A percentile compares a stretch with the other conserved stretches of the same genome.
These are phyloP conservation scores for Drosophila pachea DNA, from an alignment of 1,140 invertebrate genomes.

Conservation along the genomic window DNA sequence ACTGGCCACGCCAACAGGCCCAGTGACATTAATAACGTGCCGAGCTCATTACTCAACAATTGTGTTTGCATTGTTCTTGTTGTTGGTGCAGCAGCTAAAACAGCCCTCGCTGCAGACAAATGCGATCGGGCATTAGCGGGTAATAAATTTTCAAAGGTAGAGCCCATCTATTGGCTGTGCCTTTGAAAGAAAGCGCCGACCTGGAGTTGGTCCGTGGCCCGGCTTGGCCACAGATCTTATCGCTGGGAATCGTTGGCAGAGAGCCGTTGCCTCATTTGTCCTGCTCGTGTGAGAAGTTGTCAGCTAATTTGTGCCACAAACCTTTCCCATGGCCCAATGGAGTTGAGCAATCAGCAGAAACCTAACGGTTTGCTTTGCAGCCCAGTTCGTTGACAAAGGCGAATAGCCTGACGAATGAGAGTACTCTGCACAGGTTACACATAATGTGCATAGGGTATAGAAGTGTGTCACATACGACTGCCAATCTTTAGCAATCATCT, in stretches of 20 bases:
- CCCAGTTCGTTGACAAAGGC: not conserved
- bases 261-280: conserved; percentile 51
- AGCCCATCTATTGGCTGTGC: conserved; percentile 46
- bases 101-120: conserved; percentile 54
- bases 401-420: not conserved
- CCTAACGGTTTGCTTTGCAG: not conserved
- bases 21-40: conserved; percentile 76
- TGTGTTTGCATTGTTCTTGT: conserved; percentile 48
- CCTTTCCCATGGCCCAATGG: conserved; percentile 10
- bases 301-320: conserved; percentile 44
- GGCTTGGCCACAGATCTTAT: conserved; percentile 46
- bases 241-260: conserved; percentile 38
- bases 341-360: conserved; percentile 5
- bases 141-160: conserved; percentile 72
- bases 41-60: conserved; percentile 75
- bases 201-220: not conserved
- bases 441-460: not conserved
- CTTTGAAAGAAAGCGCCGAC: conserved; percentile 53
- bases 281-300: conserved; percentile 45
- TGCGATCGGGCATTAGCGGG: conserved; percentile 69
- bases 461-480: not conserved
- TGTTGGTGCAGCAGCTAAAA: not conserved
- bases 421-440: not conserved
- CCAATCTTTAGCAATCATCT: not conserved
- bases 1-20: conserved; percentile 13